phyloP scores from a whole-genome alignment of 2,113 vertebrate genomes.

The Lipophrys pholis region DNA sequence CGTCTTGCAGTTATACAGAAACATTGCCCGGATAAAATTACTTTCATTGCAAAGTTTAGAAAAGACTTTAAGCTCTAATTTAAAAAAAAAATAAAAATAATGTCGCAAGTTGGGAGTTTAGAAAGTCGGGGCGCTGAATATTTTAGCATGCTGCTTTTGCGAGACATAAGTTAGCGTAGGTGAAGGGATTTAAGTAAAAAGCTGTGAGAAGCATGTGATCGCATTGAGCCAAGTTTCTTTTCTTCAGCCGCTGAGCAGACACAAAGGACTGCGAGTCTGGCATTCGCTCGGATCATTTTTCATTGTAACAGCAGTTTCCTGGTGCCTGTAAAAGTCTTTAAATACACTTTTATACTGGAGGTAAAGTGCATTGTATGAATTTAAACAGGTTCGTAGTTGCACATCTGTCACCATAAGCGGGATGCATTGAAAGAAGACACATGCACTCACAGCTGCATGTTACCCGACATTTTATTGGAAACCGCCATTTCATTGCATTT shows the following conservation, averaged over 20 bases:
- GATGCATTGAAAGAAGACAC: neutral
- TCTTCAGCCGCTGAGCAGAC: neutral
- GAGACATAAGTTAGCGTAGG: neutral
- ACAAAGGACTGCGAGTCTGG: neutral
- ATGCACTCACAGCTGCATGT: constrained; percentile 2
- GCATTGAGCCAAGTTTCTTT: neutral
- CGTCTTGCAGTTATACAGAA: neutral
- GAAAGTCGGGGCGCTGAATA: neutral
- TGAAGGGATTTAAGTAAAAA: neutral
- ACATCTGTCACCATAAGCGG: neutral
- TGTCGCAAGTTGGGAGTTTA: neutral
- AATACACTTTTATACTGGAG: neutral
- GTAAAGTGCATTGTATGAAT: neutral
- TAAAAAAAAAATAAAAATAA: neutral
- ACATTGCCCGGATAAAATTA: neutral
- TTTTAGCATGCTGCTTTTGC: neutral
- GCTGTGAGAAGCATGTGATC: neutral
- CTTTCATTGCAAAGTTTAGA: neutral
- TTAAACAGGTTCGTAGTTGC: neutral
- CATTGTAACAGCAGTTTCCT: neutral
- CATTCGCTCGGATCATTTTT: neutral
- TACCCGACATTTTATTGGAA: neutral
- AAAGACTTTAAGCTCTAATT: neutral
- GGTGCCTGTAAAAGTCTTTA: neutral
- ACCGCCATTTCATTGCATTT: neutral